Conservation (phyloP, 2,113 vertebrate genomes). For the rat (Rattus norvegicus) region DNA sequence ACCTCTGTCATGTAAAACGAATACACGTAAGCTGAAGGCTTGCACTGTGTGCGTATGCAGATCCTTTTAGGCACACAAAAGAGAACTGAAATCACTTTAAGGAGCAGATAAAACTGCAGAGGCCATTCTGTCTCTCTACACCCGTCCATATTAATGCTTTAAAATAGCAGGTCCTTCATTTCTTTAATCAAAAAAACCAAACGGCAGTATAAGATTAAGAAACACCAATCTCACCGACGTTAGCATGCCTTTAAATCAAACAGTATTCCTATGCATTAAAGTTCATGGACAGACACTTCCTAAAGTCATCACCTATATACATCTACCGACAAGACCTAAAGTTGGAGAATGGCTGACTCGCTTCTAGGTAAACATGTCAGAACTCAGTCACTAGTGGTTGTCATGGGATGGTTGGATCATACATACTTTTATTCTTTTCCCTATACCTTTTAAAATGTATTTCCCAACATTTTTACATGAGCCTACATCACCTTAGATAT, state of each 20-base stretch:
- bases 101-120: slow-evolving; percentile 24
- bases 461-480: slow-evolving; percentile 18
- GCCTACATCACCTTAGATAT: background rate
- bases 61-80: background rate
- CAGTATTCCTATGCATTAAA: background rate
- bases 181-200: slow-evolving; percentile 34
- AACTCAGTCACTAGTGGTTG: slow-evolving; percentile 28
- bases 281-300: background rate
- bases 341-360: slow-evolving; percentile 2
- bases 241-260: slow-evolving; percentile 33
- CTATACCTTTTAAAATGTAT: background rate
- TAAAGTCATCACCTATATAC: slow-evolving; percentile 31
- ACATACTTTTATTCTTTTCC: slow-evolving; percentile 29
- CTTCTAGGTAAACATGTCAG: background rate
- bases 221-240: slow-evolving; percentile 26
- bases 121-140: background rate
- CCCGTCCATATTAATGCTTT: background rate
- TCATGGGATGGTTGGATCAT: background rate
- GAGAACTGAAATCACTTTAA: background rate
- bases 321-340: slow-evolving; percentile 22
- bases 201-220: slow-evolving; percentile 17
- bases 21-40: background rate
- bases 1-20: background rate
- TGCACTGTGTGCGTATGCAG: background rate
- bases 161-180: slow-evolving; percentile 31